phyloP scores from a whole-genome alignment of 1,140 invertebrate genomes.

The Stenopsyche tienmushanensis region DNA sequence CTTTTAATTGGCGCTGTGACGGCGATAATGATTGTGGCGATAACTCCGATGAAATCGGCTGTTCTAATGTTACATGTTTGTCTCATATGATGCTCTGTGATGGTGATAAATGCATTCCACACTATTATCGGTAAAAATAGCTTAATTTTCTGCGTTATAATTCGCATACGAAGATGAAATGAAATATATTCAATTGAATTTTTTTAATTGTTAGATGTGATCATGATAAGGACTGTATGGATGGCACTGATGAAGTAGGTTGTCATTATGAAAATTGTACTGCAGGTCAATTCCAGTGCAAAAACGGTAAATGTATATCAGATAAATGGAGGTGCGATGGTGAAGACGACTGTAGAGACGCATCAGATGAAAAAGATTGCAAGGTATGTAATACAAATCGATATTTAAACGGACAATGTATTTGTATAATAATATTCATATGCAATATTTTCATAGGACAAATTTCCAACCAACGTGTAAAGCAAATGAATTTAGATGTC shows the following conservation, averaged over 20 bases:
- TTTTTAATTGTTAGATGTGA: slow-evolving; percentile 57
- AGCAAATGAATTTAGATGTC: slow-evolving; percentile 55
- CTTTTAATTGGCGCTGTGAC: slow-evolving; percentile 62
- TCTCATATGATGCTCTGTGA: slow-evolving; percentile 68
- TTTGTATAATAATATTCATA: background rate
- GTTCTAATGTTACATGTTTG: slow-evolving; percentile 54
- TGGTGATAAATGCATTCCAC: slow-evolving; percentile 57
- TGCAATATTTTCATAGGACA: background rate
- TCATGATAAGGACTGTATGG: slow-evolving; percentile 68
- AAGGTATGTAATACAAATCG: slow-evolving; percentile 30
- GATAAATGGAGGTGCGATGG: slow-evolving; percentile 64
- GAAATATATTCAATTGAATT: slow-evolving; percentile 8
- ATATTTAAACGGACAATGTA: too few relatives aligned
- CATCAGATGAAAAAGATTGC: slow-evolving; percentile 54
- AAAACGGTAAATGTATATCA: slow-evolving; percentile 56
- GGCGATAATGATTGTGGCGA: slow-evolving; percentile 63
- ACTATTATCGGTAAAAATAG: slow-evolving; percentile 21
- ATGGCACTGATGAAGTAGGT: slow-evolving; percentile 59
- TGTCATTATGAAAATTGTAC: slow-evolving; percentile 39
- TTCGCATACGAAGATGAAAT: too few relatives aligned
- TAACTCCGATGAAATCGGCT: slow-evolving; percentile 54
- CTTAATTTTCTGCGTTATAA: too few relatives aligned
- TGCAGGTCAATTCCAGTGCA: slow-evolving; percentile 39
- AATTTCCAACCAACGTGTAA: slow-evolving; percentile 30
- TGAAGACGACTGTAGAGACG: slow-evolving; percentile 70